Evolutionary conservation across 2,888 invertebrate genomes (phyloP), one percentile per base, ranked within the genome.

Genomic region (Lasiommata megera): DNA sequence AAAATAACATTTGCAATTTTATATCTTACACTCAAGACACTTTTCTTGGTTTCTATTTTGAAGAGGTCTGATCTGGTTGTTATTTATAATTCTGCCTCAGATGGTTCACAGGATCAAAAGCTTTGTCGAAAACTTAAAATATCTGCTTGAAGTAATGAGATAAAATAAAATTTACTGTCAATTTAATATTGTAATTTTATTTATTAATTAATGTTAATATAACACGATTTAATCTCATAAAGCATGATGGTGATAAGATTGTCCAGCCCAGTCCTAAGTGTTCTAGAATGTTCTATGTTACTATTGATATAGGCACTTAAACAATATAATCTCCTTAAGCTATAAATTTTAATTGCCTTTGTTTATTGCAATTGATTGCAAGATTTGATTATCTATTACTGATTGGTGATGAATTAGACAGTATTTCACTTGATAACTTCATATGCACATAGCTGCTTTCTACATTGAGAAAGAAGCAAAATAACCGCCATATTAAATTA

Each of bases 211-310:
- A 23, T 3, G 23, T 23, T 3, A 3, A 5, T 46, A 48, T 40
- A 16, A 51, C 38, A 14, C 37, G 43, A 56, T 48, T 53, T 48
- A 51, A 55, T 52, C 46, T 47, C 29, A 51, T 53, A 56, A 56
- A 34, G 47, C 44, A 40, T 55, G 47, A 55, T 46, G 50, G 7
- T 56, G 66, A 66, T 66, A 65, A 64, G 61, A 63, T 63, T 60
- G 57, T 29, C 44, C 46, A 51, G 47, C 53, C 44, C 46, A 51
- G 47, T 50, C 14, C 6, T 53, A 60, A 58, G 56, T 61, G 37
- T 58, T 65, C 65, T 60, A 62, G 66, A 66, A 64, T 23, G 36
- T 60, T 62, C 60, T 47, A 40, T 46, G 29, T 23, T 17, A 23
- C 17, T 40, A 44, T 14, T 34, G 14, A 16, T 2, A 11, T 14